phyloP scores from a whole-genome alignment of 2,888 invertebrate species.

The Hypena proboscidalis region DNA sequence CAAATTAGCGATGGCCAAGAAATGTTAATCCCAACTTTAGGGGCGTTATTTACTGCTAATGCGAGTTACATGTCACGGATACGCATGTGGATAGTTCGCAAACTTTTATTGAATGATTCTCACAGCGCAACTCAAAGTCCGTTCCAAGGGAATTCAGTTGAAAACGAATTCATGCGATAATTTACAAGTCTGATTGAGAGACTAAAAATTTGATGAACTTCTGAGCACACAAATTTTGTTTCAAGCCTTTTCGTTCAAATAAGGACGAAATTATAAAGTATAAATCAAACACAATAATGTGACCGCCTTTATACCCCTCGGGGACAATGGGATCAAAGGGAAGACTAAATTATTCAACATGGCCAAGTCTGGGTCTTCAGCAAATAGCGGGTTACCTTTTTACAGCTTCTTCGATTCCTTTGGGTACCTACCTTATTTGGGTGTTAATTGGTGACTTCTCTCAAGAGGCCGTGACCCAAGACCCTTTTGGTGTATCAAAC shows the following conservation, averaged over 20 bases:
- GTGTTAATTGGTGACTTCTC: constrained; percentile 51
- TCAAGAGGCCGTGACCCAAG: constrained; percentile 38
- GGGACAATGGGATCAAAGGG: constrained; percentile 56
- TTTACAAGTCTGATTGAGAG: constrained; percentile 2
- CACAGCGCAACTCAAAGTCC: background rate
- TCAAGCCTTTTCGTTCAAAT: constrained; percentile 26
- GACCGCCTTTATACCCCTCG: constrained; percentile 44
- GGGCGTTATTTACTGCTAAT: constrained; percentile 14
- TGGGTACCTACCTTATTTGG: constrained; percentile 44
- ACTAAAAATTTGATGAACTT: constrained; percentile 19
- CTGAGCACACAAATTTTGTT: constrained; percentile 32
- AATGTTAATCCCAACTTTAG: constrained; percentile 30
- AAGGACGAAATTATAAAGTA: constrained; percentile 34
- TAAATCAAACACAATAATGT: constrained; percentile 50
- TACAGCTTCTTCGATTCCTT: constrained; percentile 45
- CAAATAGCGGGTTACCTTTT: constrained; percentile 54
- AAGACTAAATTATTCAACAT: constrained; percentile 55
- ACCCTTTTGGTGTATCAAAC: constrained; percentile 25
- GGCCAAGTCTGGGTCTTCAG: constrained; percentile 48
- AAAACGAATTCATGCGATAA: constrained; percentile 9
- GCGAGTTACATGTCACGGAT: constrained; percentile 8
- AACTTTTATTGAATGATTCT: constrained; percentile 3
- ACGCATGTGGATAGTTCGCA: background rate
- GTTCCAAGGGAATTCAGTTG: constrained; percentile 1
- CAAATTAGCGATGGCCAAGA: constrained; percentile 44